Evolutionary conservation across 2,888 invertebrate genomes (phyloP), one percentile per base, ranked within the genome.

Genomic region (Sericinus montela): DNA sequence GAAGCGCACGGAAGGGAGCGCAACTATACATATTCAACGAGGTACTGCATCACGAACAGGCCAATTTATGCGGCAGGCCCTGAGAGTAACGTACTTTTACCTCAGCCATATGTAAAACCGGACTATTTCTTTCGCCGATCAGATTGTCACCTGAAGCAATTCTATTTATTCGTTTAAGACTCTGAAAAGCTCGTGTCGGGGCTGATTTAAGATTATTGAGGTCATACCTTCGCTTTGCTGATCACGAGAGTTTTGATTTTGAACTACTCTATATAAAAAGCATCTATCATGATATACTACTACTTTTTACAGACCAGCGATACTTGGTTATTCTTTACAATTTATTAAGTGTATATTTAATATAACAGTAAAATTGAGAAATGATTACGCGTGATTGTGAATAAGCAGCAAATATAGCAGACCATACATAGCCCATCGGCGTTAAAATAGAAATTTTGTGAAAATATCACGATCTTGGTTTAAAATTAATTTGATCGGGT

Each of bases 11-110:
- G 87, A 85, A 88, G 87, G 87, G 87, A 83, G 82, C 82, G 72
- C 80, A 85, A 78, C 81, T 86, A 87, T 88, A 88, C 88, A 88
- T 88, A 88, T 88, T 87, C 88, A 88, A 88, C 87, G 74, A 83
- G 84, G 81, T 67, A 83, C 83, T 87, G 87, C 86, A 88, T 88
- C 88, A 88, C 88, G 87, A 87, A 78, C 81, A 72, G 73, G 79
- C 80, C 80, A 82, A 87, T 88, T 88, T 88, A 88, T 87, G 81
- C 81, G 80, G 77, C 75, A 69, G 73, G 78, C 80, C 79, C 74
- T 80, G 78, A 80, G 83, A 83, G 83, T 81, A 83, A 81, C 80
- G 72, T 83, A 80, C 84, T 80, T 83, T 79, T 81, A 76, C 85
- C 78, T 76, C 75, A 67, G 67, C 72, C 80, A 76, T 84, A 87